Conservation (phyloP, 1,140 invertebrate genomes). For the Drosophila pallidifrons region DNA sequence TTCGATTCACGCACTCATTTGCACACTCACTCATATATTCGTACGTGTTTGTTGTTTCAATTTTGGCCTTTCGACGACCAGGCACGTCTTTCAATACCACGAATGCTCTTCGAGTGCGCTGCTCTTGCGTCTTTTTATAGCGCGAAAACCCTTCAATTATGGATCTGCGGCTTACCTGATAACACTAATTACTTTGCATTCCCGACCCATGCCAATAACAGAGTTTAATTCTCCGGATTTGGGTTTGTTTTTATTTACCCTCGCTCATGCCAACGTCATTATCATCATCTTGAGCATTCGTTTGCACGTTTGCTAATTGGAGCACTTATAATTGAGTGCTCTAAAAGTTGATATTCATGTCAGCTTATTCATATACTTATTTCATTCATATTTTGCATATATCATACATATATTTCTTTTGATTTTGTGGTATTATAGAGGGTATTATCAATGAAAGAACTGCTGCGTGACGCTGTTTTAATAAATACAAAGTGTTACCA, state of each 20-base stretch:
- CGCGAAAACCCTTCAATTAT: conserved; percentile 10
- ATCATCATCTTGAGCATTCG: conserved; percentile 3
- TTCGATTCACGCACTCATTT: conserved; percentile 43
- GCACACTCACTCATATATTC: conserved; percentile 36
- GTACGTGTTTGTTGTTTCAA: conserved; percentile 67
- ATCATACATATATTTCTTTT: no score
- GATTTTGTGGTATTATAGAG: not conserved
- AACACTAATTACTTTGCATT: conserved; percentile 12
- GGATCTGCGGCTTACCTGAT: conserved; percentile 17
- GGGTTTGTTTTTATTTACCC: conserved; percentile 38
- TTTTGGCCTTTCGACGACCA: conserved; percentile 53
- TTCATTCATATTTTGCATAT: not conserved
- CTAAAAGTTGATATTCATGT: not conserved
- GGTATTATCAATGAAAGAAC: no score
- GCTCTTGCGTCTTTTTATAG: conserved; percentile 56
- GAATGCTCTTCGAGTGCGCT: conserved; percentile 36
- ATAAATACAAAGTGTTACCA: no score
- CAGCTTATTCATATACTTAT: not conserved
- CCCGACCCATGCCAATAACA: conserved; percentile 39
- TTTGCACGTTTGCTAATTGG: not conserved
- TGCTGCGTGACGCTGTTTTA: no score
- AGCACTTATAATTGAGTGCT: conserved; percentile 7
- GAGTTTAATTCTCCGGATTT: conserved; percentile 4
- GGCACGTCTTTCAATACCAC: conserved; percentile 56
- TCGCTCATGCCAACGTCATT: not conserved